Evolutionary conservation across 1,140 invertebrate species (phyloP).

Genomic region (Leptopilina boulardi): DNA sequence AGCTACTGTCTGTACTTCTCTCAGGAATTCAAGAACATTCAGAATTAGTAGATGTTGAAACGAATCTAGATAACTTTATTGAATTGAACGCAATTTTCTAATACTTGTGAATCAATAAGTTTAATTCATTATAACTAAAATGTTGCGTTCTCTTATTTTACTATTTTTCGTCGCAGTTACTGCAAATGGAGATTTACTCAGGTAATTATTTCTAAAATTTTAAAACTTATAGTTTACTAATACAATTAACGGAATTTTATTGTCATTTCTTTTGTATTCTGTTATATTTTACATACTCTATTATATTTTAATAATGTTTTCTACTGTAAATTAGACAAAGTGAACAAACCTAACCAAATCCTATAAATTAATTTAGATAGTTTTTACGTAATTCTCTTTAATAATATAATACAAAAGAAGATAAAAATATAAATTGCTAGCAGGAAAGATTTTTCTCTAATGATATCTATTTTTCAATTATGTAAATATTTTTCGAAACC

Average conservation of each 20-base stretch:
- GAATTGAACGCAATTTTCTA: not conserved
- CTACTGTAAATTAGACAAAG: no score
- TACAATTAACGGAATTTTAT: not conserved
- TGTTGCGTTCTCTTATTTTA: slow-evolving; percentile 37
- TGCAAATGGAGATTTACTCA: slow-evolving; percentile 30
- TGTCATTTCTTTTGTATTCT: not conserved
- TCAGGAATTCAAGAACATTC: not conserved
- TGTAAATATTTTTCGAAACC: no score
- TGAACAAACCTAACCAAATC: no score
- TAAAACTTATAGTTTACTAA: not conserved
- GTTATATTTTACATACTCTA: not conserved
- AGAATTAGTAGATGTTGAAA: not conserved
- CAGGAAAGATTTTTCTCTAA: no score
- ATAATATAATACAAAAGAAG: no score
- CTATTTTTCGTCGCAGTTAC: slow-evolving; percentile 28
- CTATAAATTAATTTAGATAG: no score
- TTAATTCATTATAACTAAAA: slow-evolving; percentile 37
- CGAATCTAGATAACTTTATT: not conserved
- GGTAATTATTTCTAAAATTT: slow-evolving; percentile 3
- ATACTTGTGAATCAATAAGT: slow-evolving; percentile 1
- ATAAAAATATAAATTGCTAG: no score
- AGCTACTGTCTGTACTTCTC: not conserved
- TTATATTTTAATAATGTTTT: no score
- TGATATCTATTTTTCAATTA: no score
- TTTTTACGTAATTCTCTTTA: no score